Percentiles rank a stretch among this genome's conserved stretches.
phyloP scores from a whole-genome alignment of 2,888 invertebrate genomes.

The Thecophora atra region DNA sequence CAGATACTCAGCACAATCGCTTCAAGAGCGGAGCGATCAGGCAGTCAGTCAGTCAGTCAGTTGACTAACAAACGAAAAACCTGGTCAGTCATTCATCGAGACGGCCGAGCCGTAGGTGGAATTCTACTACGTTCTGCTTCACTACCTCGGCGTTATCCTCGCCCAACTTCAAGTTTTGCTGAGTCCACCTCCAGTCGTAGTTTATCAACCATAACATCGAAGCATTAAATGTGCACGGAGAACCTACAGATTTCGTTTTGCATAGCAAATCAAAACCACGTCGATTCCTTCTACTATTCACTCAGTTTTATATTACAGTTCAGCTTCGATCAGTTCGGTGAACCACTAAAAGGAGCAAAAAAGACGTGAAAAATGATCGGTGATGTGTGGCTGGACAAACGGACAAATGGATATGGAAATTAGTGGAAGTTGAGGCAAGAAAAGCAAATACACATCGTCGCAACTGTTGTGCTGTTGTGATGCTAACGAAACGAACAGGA shows the following conservation, averaged over 20 bases:
- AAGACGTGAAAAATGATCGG: not conserved
- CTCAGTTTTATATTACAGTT: not conserved
- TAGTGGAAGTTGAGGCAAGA: not conserved
- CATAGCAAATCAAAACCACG: not conserved
- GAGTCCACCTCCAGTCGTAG: no score
- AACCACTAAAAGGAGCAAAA: not conserved
- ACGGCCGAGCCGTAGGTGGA: no score
- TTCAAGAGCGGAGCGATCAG: no score
- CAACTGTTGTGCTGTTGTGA: not conserved
- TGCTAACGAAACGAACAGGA: no score
- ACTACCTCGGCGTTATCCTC: no score
- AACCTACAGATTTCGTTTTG: not conserved
- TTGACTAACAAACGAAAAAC: no score
- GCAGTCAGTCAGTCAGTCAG: no score
- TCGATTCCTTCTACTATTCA: not conserved
- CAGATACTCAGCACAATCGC: no score
- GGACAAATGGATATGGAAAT: not conserved
- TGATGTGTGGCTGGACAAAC: not conserved
- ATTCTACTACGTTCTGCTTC: no score
- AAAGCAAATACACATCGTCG: not conserved
- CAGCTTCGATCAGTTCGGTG: not conserved
- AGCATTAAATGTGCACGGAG: constrained; percentile 8
- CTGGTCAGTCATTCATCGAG: no score
- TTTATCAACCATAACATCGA: no score
- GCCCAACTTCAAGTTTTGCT: no score